phyloP scores from a whole-genome alignment of 2,113 vertebrate genomes.

The Aix galericulata region DNA sequence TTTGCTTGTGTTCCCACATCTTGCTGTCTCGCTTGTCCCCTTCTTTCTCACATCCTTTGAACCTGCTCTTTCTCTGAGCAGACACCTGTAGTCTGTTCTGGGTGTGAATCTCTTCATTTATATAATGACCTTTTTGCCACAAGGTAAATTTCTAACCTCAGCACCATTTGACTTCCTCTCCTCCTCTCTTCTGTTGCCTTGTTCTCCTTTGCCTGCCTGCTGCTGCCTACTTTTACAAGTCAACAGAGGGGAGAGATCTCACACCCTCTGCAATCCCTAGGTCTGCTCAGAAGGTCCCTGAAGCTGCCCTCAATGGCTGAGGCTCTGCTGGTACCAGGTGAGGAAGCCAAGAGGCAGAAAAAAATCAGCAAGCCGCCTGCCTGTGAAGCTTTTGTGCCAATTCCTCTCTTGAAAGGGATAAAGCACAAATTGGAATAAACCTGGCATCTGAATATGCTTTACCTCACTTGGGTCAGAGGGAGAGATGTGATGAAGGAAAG shows the following conservation, averaged over 20 bases:
- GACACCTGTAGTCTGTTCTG: rapidly evolving
- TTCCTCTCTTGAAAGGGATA: not conserved
- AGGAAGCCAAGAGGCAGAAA: not conserved
- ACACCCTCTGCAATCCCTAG: not conserved
- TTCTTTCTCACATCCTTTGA: not conserved
- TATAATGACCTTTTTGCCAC: not conserved
- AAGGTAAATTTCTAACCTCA: not conserved
- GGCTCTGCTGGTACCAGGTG: not conserved
- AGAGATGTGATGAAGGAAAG: constrained; percentile 39
- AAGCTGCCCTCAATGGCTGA: not conserved
- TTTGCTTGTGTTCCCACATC: not conserved
- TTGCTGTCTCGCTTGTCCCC: not conserved
- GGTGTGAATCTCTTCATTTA: not conserved
- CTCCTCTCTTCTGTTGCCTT: not conserved
- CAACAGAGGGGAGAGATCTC: not conserved
- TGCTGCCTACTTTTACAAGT: not conserved
- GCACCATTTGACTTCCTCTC: not conserved
- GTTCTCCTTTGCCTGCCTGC: not conserved
- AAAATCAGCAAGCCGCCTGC: not conserved
- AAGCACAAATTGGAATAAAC: not conserved
- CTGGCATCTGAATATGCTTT: constrained; percentile 66
- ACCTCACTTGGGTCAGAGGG: constrained; percentile 55
- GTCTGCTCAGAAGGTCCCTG: not conserved
- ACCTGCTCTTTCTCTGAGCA: not conserved
- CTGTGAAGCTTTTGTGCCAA: not conserved